These are phyloP conservation scores for Allophyes oxyacanthae DNA, from an alignment of 2,888 invertebrate species.

Conservation along the genomic window DNA sequence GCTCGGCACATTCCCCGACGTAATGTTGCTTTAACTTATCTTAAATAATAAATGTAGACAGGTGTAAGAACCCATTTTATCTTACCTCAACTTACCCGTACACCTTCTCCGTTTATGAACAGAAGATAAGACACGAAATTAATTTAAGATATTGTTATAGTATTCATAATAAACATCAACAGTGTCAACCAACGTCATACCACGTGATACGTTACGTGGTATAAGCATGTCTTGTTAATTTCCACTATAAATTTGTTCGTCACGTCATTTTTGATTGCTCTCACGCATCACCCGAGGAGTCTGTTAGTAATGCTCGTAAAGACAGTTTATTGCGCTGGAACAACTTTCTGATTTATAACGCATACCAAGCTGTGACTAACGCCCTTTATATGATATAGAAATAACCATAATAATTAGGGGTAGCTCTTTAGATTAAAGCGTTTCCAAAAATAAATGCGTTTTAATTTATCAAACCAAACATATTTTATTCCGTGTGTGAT, in stretches of 20 bases:
- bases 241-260: conserved; percentile 5
- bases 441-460: no score
- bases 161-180: conserved; percentile 11
- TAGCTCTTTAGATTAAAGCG: no score
- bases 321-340: conserved; percentile 68
- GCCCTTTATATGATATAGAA: no score
- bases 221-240: conserved; percentile 13
- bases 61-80: conserved; percentile 1
- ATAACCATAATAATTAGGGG: no score
- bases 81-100: not conserved
- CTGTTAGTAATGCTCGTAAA: conserved; percentile 71
- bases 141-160: conserved; percentile 5
- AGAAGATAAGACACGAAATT: conserved; percentile 36
- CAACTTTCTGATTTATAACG: conserved; percentile 73
- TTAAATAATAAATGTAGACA: not conserved
- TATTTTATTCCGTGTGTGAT: no score
- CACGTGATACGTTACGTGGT: not conserved
- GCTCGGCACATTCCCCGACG: no score
- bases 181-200: not conserved
- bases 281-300: conserved; percentile 40
- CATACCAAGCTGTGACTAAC: conserved; percentile 22
- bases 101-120: conserved; percentile 4
- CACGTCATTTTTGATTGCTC: no score
- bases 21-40: not conserved
- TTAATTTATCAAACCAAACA: no score